These are phyloP conservation scores for Agonum fuliginosum DNA, from an alignment of 2,888 invertebrate species.

Conservation along the genomic window DNA sequence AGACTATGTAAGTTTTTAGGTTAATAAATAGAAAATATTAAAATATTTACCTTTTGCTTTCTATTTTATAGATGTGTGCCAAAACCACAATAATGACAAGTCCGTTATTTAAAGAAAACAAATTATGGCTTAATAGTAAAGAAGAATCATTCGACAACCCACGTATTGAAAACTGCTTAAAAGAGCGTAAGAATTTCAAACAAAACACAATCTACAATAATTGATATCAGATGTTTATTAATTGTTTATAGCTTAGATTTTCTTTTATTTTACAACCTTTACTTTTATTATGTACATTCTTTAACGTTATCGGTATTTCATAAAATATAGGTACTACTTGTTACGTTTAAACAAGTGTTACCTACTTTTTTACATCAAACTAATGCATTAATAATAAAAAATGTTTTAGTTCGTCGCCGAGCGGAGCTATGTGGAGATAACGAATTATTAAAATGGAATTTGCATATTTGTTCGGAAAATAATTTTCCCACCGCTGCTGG, in stretches of 20 bases:
- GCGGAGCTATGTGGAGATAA: slow-evolving; percentile 67
- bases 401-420: slow-evolving; percentile 73
- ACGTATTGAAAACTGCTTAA: slow-evolving; percentile 85
- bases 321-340: too few species aligned
- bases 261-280: slow-evolving; percentile 20
- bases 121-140: slow-evolving; percentile 93
- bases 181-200: slow-evolving; percentile 77
- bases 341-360: not conserved
- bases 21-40: not conserved
- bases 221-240: slow-evolving; percentile 10
- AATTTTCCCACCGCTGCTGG: slow-evolving; percentile 99
- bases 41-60: slow-evolving; percentile 9
- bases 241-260: slow-evolving; percentile 8
- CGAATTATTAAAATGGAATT: slow-evolving; percentile 79
- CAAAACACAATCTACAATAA: too few species aligned
- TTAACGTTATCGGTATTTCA: slow-evolving; percentile 41
- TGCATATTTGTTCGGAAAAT: slow-evolving; percentile 91
- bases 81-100: slow-evolving; percentile 90
- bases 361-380: not conserved
- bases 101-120: slow-evolving; percentile 82
- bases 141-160: slow-evolving; percentile 84
- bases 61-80: slow-evolving; percentile 82
- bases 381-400: too few species aligned
- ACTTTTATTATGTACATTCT: slow-evolving; percentile 9
- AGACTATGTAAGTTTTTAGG: slow-evolving; percentile 78